phyloP scores from a whole-genome alignment of 2,113 vertebrate species.

The Otus sunia region DNA sequence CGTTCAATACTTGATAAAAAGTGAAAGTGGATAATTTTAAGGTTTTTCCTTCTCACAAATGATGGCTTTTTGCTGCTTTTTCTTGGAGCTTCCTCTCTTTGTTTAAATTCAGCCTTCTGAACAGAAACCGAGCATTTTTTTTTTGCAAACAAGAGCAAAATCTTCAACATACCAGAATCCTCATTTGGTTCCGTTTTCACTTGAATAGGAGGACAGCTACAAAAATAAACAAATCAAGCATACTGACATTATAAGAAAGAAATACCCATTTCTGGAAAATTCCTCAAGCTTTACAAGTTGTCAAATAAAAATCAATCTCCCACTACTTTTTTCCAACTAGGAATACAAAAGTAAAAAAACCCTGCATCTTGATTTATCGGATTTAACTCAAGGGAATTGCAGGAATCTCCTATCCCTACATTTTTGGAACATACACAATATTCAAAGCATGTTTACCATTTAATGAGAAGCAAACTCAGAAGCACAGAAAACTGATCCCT shows the following conservation, averaged over 20 bases:
- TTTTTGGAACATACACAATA: not conserved
- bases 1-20: not conserved
- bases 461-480: not conserved
- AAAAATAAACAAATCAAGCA: slow-evolving; percentile 9
- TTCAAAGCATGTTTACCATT: not conserved
- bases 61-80: not conserved
- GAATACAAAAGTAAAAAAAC: not conserved
- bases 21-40: not conserved
- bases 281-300: not conserved
- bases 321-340: not conserved
- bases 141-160: not conserved
- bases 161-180: slow-evolving; percentile 72
- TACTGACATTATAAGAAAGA: not conserved
- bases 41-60: not conserved
- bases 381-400: not conserved
- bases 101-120: not conserved
- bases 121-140: not conserved
- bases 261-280: not conserved
- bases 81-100: not conserved
- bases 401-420: not conserved
- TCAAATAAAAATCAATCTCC: not conserved
- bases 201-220: slow-evolving; percentile 69
- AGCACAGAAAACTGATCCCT: not conserved
- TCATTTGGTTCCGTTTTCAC: slow-evolving; percentile 78
- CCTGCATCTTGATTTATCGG: not conserved